phyloP scores from a whole-genome alignment of 2,113 vertebrate genomes.

The Clupea harengus region DNA sequence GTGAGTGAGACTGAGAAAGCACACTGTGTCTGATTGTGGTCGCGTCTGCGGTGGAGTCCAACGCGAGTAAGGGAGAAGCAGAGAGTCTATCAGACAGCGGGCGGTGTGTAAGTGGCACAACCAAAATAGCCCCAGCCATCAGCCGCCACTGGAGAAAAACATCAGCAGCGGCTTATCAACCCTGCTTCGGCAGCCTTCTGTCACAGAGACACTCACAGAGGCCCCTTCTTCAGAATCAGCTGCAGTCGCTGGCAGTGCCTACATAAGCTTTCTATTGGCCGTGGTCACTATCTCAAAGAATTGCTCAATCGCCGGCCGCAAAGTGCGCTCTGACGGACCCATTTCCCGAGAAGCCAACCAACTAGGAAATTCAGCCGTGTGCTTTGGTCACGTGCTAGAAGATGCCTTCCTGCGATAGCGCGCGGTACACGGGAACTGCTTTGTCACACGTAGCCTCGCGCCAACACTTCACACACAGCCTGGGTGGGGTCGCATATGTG shows the following conservation, averaged over 20 bases:
- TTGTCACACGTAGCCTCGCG: too few species aligned
- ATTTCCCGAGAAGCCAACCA: not conserved
- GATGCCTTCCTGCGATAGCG: not conserved
- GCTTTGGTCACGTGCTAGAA: not conserved
- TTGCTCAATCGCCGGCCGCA: not conserved
- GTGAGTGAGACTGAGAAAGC: slow-evolving; percentile 3
- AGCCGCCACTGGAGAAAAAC: not conserved
- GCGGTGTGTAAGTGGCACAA: slow-evolving; percentile 36
- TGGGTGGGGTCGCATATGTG: not conserved
- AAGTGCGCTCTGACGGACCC: not conserved
- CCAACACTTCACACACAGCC: not conserved
- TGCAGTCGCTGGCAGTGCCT: too few species aligned
- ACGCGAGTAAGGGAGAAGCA: slow-evolving; percentile 26
- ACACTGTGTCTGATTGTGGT: slow-evolving; percentile 24
- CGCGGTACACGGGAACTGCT: not conserved
- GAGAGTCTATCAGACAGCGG: slow-evolving; percentile 20
- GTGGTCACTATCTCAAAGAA: not conserved
- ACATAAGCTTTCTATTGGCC: too few species aligned
- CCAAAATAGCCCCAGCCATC: slow-evolving; percentile 23
- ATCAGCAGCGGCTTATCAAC: not conserved
- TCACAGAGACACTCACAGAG: too few species aligned
- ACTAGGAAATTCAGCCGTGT: not conserved
- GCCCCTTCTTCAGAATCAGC: too few species aligned
- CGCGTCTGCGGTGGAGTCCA: slow-evolving; percentile 43
- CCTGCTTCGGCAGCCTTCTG: not conserved